These are phyloP conservation scores for Coccyzus lansbergi DNA, from an alignment of 2,797 vertebrate genomes.

Conservation along the genomic window DNA sequence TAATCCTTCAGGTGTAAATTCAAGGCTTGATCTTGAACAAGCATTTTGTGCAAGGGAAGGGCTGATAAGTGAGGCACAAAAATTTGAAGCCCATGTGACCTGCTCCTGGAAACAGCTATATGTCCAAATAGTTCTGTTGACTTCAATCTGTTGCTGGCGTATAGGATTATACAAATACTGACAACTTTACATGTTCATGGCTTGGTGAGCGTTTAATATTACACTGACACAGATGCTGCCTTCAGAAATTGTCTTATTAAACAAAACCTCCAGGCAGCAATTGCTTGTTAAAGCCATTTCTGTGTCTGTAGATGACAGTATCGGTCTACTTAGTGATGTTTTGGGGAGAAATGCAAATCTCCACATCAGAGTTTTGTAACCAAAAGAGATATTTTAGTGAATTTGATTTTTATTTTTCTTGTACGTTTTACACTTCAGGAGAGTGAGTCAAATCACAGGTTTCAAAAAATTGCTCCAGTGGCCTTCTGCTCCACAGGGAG, in stretches of 20 bases:
- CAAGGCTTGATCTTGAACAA: not conserved
- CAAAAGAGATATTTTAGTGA: not conserved
- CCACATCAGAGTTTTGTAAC: not conserved
- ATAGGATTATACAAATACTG: not conserved
- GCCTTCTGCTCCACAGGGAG: not conserved
- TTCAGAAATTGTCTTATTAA: not conserved
- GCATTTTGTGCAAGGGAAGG: not conserved
- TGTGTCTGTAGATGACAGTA: not conserved
- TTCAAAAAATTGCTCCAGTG: not conserved
- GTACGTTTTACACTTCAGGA: not conserved
- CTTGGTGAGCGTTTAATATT: not conserved
- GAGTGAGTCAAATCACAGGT: not conserved
- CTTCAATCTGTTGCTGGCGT: not conserved
- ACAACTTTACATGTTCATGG: not conserved
- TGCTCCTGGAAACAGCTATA: not conserved
- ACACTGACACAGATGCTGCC: not conserved
- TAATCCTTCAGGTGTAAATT: not conserved
- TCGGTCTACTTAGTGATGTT: not conserved
- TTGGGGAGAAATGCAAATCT: not conserved
- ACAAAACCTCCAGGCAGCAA: not conserved
- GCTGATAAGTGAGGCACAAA: not conserved
- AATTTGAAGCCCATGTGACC: not conserved
- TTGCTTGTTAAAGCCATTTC: not conserved
- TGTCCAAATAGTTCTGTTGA: not conserved
- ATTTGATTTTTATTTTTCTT: not conserved